These are phyloP conservation scores for Pandemis cinnamomeana DNA, from an alignment of 2,888 invertebrate genomes.

Conservation along the genomic window DNA sequence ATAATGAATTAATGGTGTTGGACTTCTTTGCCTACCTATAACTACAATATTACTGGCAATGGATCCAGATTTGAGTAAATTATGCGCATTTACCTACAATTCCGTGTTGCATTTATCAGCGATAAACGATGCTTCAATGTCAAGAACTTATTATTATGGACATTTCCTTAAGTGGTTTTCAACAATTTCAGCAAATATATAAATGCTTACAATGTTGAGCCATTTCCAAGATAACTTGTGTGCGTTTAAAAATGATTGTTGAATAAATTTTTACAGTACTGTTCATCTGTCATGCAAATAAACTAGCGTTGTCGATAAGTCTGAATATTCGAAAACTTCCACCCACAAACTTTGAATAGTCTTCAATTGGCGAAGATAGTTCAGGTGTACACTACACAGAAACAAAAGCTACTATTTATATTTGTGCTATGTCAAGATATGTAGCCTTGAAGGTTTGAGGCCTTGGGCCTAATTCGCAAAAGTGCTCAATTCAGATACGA, in stretches of 20 bases:
- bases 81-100: slow-evolving; percentile 7
- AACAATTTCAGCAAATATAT: neutral
- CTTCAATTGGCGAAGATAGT: neutral
- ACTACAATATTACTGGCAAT: neutral
- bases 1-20: neutral
- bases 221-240: neutral
- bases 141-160: slow-evolving; percentile 7
- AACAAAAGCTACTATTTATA: neutral
- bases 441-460: neutral
- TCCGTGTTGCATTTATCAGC: neutral
- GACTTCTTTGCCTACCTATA: neutral
- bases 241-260: neutral
- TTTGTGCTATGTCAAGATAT: neutral
- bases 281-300: neutral
- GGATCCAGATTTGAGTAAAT: neutral
- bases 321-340: too few species aligned
- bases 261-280: neutral
- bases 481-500: neutral
- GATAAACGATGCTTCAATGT: slow-evolving; percentile 7
- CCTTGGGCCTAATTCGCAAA: neutral
- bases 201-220: neutral
- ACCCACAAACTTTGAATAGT: neutral
- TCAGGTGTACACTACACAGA: neutral
- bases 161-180: slow-evolving; percentile 4
- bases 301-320: neutral